These are phyloP conservation scores for Lacerta viridis DNA, from an alignment of 2,797 vertebrate species.

Conservation along the genomic window DNA sequence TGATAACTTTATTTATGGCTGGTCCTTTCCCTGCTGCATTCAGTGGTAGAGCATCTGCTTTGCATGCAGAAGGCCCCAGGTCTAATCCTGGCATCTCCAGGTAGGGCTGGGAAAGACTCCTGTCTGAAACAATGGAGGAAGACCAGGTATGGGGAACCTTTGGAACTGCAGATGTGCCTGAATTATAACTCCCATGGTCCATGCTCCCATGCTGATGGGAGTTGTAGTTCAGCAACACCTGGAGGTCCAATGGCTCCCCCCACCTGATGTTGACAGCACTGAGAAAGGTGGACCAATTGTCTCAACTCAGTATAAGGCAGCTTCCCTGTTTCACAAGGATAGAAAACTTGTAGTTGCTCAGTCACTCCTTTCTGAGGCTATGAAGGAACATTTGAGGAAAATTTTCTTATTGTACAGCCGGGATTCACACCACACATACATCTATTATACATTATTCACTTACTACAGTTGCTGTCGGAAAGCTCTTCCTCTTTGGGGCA, in stretches of 20 bases:
- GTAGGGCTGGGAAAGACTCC: no score
- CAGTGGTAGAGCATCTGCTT: no score
- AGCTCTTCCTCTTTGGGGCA: background rate
- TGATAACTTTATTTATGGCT: background rate
- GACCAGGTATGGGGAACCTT: no score
- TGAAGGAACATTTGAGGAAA: background rate
- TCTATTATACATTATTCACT: background rate
- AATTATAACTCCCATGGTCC: background rate
- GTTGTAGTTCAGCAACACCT: background rate
- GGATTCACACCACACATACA: background rate
- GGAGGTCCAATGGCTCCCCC: background rate
- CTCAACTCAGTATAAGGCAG: background rate
- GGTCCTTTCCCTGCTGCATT: background rate
- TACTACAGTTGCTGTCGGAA: background rate
- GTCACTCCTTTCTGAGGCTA: background rate
- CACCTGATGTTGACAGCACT: background rate
- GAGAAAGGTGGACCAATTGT: background rate
- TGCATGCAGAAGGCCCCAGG: no score
- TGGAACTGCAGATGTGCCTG: no score
- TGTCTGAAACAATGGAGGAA: no score
- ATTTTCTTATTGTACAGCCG: background rate
- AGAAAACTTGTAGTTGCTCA: background rate
- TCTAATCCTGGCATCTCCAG: no score
- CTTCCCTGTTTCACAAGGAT: background rate
- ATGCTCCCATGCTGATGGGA: background rate